Base-by-base conservation (phyloP, 1,140 invertebrate species). In the Ooceraea biroi region DNA sequence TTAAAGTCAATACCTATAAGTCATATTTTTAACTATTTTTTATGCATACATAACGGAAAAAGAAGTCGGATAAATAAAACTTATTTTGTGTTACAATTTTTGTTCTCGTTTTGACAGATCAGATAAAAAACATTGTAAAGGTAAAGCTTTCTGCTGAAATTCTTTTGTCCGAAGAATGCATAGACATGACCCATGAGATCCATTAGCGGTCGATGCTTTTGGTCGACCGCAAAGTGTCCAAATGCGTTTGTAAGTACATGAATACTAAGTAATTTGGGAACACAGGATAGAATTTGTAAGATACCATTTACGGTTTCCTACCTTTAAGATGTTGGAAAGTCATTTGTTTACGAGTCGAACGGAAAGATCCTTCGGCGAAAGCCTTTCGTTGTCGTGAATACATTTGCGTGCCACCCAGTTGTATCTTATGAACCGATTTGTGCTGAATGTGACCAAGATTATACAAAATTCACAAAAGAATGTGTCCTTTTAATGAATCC, bases 251-350 rank as follows among this genome's bases (percentile, higher is more conserved):
- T 84, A 85, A 86, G 55, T 74, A 50, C 52, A 19, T 27, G 74
- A 88, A 90, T 90, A 82, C 85, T 85, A 88, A 88, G 85, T 85
- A 91, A 91, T 90, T 89, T 89, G 90, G 89, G 89, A 85, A 74
- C 66, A 60, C 61, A 5, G 17, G 25, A 5, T n/a, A 63, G 66
- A 50, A 88, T 85, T 84, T 85, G 74, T 74, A 48, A 72, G 61
- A 58, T 85, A 85, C 55, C 57, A 30, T 14, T 82, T 60, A 74
- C 80, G 5, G 2, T 44, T 86, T 36, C 44, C 72, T 71, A 68
- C 36, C 60, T 78, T 77, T 82, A 61, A 71, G 63, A 71, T n/a
- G n/a, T 25, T 0, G 41, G 22, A 11, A 11, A 82, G 57, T 88
- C 78, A 84, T 89, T 88, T 69, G 61, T 85, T 89, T 61, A 66